Conservation (phyloP, 1,140 invertebrate genomes). For the Lamellibrachia luymesi region DNA sequence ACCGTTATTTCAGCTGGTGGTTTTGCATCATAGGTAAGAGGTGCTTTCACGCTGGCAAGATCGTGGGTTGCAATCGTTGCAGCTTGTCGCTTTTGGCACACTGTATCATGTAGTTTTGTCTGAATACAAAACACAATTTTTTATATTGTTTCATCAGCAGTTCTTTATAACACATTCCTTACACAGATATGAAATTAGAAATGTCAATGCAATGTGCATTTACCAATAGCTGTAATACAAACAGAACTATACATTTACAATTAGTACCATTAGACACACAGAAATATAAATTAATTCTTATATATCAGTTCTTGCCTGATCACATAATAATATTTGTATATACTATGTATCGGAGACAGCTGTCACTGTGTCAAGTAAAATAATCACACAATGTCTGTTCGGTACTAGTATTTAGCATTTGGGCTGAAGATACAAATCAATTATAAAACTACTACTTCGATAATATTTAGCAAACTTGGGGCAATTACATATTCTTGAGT, state of each 20-base stretch:
- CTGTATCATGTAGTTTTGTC: constrained; percentile 75
- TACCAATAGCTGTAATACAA: too few relatives aligned
- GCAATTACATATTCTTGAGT: too few relatives aligned
- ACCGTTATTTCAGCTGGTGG: constrained; percentile 63
- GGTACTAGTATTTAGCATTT: constrained; percentile 18
- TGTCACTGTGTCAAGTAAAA: not conserved
- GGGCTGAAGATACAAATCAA: constrained; percentile 15
- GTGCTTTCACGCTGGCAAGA: constrained; percentile 65
- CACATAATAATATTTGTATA: not conserved
- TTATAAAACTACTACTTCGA: not conserved
- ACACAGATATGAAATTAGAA: too few relatives aligned
- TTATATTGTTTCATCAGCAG: not conserved
- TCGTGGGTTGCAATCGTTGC: constrained; percentile 84
- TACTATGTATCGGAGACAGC: too few relatives aligned
- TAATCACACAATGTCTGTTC: not conserved
- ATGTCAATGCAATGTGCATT: too few relatives aligned
- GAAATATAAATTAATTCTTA: too few relatives aligned
- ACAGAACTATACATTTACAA: too few relatives aligned
- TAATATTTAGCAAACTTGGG: too few relatives aligned
- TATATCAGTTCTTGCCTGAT: too few relatives aligned
- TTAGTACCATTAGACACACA: too few relatives aligned
- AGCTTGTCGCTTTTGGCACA: constrained; percentile 74
- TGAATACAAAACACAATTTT: constrained; percentile 30
- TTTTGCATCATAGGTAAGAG: constrained; percentile 68
- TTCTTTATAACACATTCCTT: too few relatives aligned